Evolutionary conservation across 2,113 vertebrate species (phyloP), one percentile per base, ranked within the genome.

Genomic region (Scopus umbretta): DNA sequence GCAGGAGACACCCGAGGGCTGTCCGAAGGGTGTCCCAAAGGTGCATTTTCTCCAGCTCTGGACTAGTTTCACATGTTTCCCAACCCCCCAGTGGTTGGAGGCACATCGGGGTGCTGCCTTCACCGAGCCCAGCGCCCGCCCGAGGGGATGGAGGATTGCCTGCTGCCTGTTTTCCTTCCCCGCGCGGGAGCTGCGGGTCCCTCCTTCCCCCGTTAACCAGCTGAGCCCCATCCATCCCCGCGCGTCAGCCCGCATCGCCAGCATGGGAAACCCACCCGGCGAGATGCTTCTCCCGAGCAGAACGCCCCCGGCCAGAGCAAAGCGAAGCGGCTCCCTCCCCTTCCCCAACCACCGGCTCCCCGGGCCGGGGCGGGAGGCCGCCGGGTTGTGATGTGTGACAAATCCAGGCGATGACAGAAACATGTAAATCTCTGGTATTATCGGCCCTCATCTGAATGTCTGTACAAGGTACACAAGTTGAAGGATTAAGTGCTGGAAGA

Each of bases 341-440:
- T 11, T 27, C n/a, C 52, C 59, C 9, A 9, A 0, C 1, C 29
- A 6, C 7, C 1, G 2, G 52, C 30, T 53, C 47, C 70, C 3
- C 2, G 4, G 78, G 30, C 40, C 6, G 4, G 52, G 68, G 62
- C 3, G 12, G 56, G 90, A n/a, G 72, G 61, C 55, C 5, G 8
- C 15, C 47, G 70, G 56, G 86, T 55, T 91, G 84, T 66, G 97
- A 72, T 63, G 86, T 80, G 97, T 97, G 97, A 96, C 97, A 96
- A 92, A 93, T 45, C 81, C 83, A 3, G 94, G 93, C 93, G 56
- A 6, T 97, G 98, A 97, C 97, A 98, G 97, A 42, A 62, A n/a
- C 91, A 11, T 83, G 98, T 95, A 98, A 98, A 98, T 98, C 98
- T 97, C 92, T 92, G 97, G 98, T 98, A 97, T 97, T 98, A 98